phyloP scores from a whole-genome alignment of 2,888 invertebrate species.

The Caenorhabditis uteleia region DNA sequence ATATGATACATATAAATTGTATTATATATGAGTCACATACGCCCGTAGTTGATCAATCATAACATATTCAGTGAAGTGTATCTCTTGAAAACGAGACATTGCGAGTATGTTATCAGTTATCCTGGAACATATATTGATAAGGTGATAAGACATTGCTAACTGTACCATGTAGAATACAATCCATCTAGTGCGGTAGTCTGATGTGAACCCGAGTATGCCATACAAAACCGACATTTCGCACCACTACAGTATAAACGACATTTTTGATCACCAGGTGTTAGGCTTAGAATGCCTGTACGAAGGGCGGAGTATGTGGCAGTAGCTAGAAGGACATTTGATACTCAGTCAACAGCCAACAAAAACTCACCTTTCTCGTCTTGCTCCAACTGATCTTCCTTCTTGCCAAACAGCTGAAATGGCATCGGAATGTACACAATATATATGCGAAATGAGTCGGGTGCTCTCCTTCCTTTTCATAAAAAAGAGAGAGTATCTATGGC shows the following conservation, averaged over 20 bases:
- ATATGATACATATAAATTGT: slow-evolving; percentile 16
- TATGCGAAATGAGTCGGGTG: too few species aligned
- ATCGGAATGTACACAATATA: too few species aligned
- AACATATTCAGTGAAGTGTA: slow-evolving; percentile 79
- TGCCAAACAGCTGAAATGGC: too few species aligned
- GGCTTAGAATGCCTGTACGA: slow-evolving; percentile 45
- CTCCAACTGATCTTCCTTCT: too few species aligned
- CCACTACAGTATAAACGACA: slow-evolving; percentile 81
- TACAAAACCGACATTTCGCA: slow-evolving; percentile 80
- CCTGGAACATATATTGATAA: slow-evolving; percentile 70
- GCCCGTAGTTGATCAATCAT: slow-evolving; percentile 81
- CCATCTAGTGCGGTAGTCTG: slow-evolving; percentile 80
- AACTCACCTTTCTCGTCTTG: too few species aligned
- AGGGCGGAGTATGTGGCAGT: slow-evolving; percentile 48
- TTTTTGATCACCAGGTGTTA: slow-evolving; percentile 52
- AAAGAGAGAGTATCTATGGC: too few species aligned
- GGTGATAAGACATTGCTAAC: neutral
- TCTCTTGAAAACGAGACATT: slow-evolving; percentile 85
- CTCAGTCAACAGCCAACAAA: too few species aligned
- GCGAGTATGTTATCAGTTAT: slow-evolving; percentile 86
- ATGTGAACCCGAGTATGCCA: slow-evolving; percentile 69
- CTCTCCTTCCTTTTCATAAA: too few species aligned
- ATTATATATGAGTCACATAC: slow-evolving; percentile 62
- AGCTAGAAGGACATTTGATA: too few species aligned
- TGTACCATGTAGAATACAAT: slow-evolving; percentile 80